Base-by-base conservation (phyloP, 2,888 invertebrate genomes). In the Cataglyphis livida region DNA sequence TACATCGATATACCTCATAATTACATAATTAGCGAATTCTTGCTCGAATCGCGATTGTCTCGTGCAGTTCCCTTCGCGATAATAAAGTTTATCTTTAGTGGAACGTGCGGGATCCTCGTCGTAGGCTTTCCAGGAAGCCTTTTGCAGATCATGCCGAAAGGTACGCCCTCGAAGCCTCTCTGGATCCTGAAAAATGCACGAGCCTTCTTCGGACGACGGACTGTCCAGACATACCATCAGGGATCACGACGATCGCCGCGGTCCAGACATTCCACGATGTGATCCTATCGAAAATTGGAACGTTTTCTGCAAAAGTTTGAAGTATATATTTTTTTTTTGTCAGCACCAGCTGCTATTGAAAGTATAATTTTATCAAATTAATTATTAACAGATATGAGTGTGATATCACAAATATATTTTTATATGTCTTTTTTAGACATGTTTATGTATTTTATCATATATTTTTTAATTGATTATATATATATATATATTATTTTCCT, bases 81-180 rank as follows among this genome's bases (percentile, higher is more conserved):
- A 79, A 70, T 59, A 79, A 71, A 82, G 89, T 81, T 85, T 86
- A 89, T 85, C 85, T 87, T 84, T 83, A 70, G 82, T 75, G 85
- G 82, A 86, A 89, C 89, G 84, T 83, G 59, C 70, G 28, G 32
- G 74, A 76, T 78, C 35, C 85, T 85, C 74, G 84, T 84, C 83
- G 84, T 76, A 84, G 84, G 84, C 88, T 90, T 91, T 91, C 91
- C 88, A 86, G 86, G 92, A 92, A 91, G 89, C 88, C 91, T 68
- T 91, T 89, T 86, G 88, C 89, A 76, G 85, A 75, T 68, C 70
- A 81, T 61, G 83, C 85, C 88, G 91, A 85, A 89, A 81, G 85
- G 87, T 64, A 76, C 64, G 84, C 62, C 85, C 54, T 59, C 84
- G 81, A 70, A 75, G 83, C 70, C 83, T 75, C 81, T 35, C 57